Evolutionary conservation across 2,113 vertebrate species (phyloP).

Genomic region (Rhea americana): DNA sequence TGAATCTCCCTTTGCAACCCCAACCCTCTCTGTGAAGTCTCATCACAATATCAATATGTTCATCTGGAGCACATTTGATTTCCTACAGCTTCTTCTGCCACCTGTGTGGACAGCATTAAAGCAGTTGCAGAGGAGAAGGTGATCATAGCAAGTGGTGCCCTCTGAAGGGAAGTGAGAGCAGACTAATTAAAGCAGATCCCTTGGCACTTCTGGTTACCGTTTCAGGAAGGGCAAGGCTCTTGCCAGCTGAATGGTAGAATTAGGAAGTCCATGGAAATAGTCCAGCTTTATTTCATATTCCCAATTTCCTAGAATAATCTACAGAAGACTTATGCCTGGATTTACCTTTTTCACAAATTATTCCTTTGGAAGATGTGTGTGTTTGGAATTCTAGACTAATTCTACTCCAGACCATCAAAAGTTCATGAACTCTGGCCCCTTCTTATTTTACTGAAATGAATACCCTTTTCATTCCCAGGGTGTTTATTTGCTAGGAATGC

Average conservation of each 20-base stretch:
- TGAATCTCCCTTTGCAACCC: neutral
- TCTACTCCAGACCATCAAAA: constrained; percentile 11
- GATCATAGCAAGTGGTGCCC: neutral
- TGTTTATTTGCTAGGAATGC: neutral
- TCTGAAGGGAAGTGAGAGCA: neutral
- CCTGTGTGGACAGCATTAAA: neutral
- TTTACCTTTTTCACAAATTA: neutral
- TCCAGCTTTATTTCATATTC: neutral
- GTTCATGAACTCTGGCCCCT: constrained; percentile 43
- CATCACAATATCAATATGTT: neutral
- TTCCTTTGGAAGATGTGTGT: neutral
- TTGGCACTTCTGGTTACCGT: neutral
- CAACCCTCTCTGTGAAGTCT: neutral
- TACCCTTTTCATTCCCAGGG: constrained; percentile 27
- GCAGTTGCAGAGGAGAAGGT: neutral
- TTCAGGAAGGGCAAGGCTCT: constrained; percentile 1
- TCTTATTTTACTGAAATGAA: constrained; percentile 57
- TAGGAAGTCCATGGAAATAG: neutral
- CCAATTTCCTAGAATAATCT: neutral
- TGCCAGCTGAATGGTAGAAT: neutral
- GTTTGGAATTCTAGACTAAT: constrained; percentile 15
- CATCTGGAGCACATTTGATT: neutral
- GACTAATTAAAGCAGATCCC: neutral
- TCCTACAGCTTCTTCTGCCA: constrained; percentile 4
- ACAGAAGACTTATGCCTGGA: neutral